Evolutionary conservation across 2,888 invertebrate genomes (phyloP).

Genomic region (Malthinus seriepunctatus): DNA sequence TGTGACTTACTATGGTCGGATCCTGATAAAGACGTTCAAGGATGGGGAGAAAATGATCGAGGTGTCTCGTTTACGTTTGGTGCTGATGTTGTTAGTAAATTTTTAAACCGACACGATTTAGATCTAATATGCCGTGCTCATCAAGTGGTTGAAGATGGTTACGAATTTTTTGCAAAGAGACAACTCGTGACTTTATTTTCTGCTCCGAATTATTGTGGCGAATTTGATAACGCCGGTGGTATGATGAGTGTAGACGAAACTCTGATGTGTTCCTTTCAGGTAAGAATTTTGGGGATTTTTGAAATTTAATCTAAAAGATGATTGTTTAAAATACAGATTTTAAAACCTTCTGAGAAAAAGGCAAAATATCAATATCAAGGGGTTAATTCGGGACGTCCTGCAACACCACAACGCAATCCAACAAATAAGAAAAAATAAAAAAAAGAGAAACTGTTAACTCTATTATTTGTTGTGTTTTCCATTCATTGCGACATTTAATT

Average conservation of each 20-base stretch:
- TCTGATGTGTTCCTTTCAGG: constrained; percentile 99
- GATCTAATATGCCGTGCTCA: constrained; percentile 98
- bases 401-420: constrained; percentile 80
- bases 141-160: constrained; percentile 98
- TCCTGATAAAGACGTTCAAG: constrained; percentile 92
- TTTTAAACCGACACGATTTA: constrained; percentile 93
- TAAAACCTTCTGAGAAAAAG: constrained; percentile 99
- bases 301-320: neutral
- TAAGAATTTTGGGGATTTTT: constrained; percentile 47
- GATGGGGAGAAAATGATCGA: constrained; percentile 97
- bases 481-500: constrained; percentile 25
- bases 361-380: constrained; percentile 97
- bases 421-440: constrained; percentile 70
- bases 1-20: constrained; percentile 98
- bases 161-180: constrained; percentile 98
- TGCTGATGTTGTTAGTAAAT: constrained; percentile 95
- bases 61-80: constrained; percentile 99
- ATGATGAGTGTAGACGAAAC: constrained; percentile 99
- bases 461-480: constrained; percentile 18
- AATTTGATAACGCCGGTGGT: constrained; percentile 98
- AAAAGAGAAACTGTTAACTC: constrained; percentile 35
- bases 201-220: constrained; percentile 98
- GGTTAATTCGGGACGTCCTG: constrained; percentile 82
- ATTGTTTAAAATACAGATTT: constrained; percentile 68
- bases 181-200: constrained; percentile 98